phyloP scores from a whole-genome alignment of 2,113 vertebrate genomes.

The Callaeas wilsoni region DNA sequence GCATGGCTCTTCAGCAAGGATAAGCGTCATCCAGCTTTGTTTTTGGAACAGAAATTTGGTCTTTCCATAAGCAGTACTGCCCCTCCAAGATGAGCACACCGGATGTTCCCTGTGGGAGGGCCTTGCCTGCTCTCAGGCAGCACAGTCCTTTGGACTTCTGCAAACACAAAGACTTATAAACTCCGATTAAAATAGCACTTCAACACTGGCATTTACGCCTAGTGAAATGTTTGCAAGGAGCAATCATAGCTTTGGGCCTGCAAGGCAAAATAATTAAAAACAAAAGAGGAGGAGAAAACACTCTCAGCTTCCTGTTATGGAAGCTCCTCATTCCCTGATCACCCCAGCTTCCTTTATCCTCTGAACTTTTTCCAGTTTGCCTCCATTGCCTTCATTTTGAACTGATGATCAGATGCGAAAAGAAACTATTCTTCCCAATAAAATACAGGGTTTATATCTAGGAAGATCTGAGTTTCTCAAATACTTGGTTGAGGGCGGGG shows the following conservation, averaged over 20 bases:
- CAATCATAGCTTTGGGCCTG: background rate
- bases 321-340: background rate
- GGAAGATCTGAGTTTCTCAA: background rate
- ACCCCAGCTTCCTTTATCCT: background rate
- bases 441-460: background rate
- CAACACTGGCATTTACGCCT: background rate
- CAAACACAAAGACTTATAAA: background rate
- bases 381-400: background rate
- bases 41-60: background rate
- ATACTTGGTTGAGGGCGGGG: fast-evolving
- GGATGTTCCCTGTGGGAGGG: background rate
- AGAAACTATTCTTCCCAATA: background rate
- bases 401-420: background rate
- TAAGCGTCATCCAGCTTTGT: background rate
- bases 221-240: background rate
- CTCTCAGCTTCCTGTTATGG: background rate
- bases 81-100: background rate
- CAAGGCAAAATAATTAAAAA: background rate
- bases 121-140: background rate
- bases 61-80: background rate
- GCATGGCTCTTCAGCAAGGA: background rate
- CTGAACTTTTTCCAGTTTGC: background rate
- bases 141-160: background rate
- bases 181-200: background rate
- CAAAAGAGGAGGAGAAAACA: background rate